These are phyloP conservation scores for Dissostichus mawsoni DNA, from an alignment of 2,113 vertebrate genomes.

Conservation along the genomic window DNA sequence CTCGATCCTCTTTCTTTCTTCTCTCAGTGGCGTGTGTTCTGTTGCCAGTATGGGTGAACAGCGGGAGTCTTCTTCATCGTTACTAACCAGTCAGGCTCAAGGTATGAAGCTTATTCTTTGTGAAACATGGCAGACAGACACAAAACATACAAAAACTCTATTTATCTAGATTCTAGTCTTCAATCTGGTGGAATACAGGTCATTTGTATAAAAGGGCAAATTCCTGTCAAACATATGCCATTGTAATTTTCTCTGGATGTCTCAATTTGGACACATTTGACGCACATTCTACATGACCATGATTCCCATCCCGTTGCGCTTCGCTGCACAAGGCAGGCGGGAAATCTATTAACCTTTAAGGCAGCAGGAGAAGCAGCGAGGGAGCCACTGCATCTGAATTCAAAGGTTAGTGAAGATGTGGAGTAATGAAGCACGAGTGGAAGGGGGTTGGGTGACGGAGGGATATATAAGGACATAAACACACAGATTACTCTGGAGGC, in stretches of 20 bases:
- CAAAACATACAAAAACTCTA: constrained; percentile 2
- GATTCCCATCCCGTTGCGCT: constrained; percentile 43
- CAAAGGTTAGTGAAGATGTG: constrained; percentile 74
- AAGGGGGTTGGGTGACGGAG: not conserved
- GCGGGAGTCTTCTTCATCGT: constrained; percentile 29
- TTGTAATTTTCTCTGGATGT: not conserved
- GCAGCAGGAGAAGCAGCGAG: constrained; percentile 68
- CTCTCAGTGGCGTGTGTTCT: not conserved
- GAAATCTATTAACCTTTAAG: constrained; percentile 84
- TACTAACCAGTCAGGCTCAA: not conserved
- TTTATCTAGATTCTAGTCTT: no score
- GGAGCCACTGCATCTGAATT: constrained; percentile 62
- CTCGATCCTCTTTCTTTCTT: constrained; percentile 18
- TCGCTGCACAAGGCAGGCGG: constrained; percentile 59
- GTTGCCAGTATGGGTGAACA: constrained; percentile 12
- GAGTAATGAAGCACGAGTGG: constrained; percentile 59
- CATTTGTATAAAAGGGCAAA: constrained; percentile 22
- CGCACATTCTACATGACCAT: constrained; percentile 12
- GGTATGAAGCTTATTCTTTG: constrained; percentile 48
- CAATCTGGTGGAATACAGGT: not conserved
- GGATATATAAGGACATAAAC: constrained; percentile 22
- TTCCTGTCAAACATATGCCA: constrained; percentile 17
- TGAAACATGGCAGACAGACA: constrained; percentile 37
- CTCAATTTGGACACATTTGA: constrained; percentile 26
- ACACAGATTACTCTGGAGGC: constrained; percentile 18